Evolutionary conservation across 2,113 vertebrate species (phyloP).

Genomic region (Anser brachyrhynchus): DNA sequence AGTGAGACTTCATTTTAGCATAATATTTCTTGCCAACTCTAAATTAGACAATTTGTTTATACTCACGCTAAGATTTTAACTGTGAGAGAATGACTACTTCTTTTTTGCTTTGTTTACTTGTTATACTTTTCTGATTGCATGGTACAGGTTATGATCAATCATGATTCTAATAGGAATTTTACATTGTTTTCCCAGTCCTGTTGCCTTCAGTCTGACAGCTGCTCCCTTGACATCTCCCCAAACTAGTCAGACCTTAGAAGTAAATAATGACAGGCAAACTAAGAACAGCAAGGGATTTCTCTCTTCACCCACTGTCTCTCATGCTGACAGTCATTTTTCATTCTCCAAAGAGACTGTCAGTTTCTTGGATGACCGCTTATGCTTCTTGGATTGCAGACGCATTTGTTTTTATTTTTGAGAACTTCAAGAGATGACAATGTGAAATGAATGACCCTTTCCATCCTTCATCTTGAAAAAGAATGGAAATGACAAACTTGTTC

Average conservation of each 20-base stretch:
- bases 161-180: neutral
- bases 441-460: slow-evolving; percentile 1
- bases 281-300: neutral
- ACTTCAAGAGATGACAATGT: slow-evolving; percentile 9
- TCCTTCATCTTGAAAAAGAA: slow-evolving; percentile 19
- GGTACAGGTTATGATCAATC: neutral
- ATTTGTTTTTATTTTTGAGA: slow-evolving; percentile 19
- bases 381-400: neutral
- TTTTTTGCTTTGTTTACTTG: neutral
- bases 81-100: neutral
- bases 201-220: slow-evolving; percentile 27
- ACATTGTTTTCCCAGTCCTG: neutral
- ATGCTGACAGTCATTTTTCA: slow-evolving; percentile 52
- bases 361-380: slow-evolving; percentile 31
- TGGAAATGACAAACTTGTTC: neutral
- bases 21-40: neutral
- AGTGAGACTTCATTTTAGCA: neutral
- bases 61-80: neutral
- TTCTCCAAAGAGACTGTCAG: slow-evolving; percentile 16
- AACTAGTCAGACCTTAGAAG: neutral
- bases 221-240: neutral
- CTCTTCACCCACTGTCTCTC: slow-evolving; percentile 30
- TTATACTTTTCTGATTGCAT: neutral
- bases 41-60: neutral
- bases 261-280: slow-evolving; percentile 53